Percentiles rank a stretch among this genome's conserved stretches.
phyloP scores from a whole-genome alignment of 2,797 vertebrate genomes.

The Enteromius argenteus region DNA sequence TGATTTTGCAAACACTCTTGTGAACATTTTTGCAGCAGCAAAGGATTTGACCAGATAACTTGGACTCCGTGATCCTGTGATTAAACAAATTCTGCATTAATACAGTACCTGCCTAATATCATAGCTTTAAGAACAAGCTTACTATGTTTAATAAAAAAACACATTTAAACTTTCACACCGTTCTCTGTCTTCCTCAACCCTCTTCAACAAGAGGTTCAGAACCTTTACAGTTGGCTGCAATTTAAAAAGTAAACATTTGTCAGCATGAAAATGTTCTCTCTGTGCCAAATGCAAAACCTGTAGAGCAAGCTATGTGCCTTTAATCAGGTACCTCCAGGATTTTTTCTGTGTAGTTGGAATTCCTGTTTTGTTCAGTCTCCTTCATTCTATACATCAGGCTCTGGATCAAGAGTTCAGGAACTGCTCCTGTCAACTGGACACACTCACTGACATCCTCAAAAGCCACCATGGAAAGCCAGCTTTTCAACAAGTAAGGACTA shows the following conservation, averaged over 20 bases:
- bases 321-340: slow-evolving; percentile 60
- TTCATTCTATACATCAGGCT: slow-evolving; percentile 70
- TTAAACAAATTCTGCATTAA: slow-evolving; percentile 27
- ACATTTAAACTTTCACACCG: slow-evolving; percentile 60
- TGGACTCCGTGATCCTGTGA: slow-evolving; percentile 63
- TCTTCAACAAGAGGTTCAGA: slow-evolving; percentile 62
- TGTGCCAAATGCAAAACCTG: background rate
- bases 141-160: background rate
- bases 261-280: background rate
- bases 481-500: slow-evolving; percentile 61
- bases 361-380: background rate
- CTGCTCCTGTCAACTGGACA: slow-evolving; percentile 34
- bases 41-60: slow-evolving; percentile 18
- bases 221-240: slow-evolving; percentile 57
- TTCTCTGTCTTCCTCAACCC: slow-evolving; percentile 62
- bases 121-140: background rate
- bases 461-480: slow-evolving; percentile 73
- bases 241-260: background rate
- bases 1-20: slow-evolving; percentile 20
- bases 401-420: slow-evolving; percentile 74
- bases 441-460: slow-evolving; percentile 67
- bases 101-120: background rate
- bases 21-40: slow-evolving; percentile 56
- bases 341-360: background rate
- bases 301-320: background rate